Evolutionary conservation across 1,140 invertebrate species (phyloP).

Genomic region (Achroia grisella): DNA sequence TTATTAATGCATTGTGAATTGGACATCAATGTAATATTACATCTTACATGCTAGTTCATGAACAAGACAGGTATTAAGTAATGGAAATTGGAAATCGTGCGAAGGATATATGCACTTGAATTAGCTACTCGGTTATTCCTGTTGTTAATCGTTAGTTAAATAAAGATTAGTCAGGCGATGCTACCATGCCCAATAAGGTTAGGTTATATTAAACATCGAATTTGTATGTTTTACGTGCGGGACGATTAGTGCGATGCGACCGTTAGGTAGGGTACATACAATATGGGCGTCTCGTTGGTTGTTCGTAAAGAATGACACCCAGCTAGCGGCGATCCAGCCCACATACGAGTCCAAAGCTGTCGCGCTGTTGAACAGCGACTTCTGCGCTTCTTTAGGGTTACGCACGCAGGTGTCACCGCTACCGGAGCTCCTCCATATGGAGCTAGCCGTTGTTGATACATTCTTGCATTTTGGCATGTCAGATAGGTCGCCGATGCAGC

Average conservation of each 20-base stretch:
- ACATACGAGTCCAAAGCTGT: conserved; percentile 60
- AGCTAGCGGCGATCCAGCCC: conserved; percentile 56
- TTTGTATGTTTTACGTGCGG: conserved; percentile 9
- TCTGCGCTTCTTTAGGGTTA: conserved; percentile 38
- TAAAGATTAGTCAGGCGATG: too few species aligned
- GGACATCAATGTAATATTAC: too few species aligned
- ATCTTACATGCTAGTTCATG: too few species aligned
- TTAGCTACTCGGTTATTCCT: too few species aligned
- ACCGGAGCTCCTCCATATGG: conserved; percentile 10
- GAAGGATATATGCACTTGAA: too few species aligned
- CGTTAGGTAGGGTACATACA: conserved; percentile 41
- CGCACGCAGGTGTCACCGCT: conserved; percentile 34
- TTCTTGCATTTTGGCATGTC: conserved; percentile 43
- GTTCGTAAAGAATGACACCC: conserved; percentile 56
- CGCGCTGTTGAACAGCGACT: conserved; percentile 42
- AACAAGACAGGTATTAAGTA: conserved; percentile 5
- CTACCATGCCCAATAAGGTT: too few species aligned
- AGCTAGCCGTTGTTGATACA: conserved; percentile 9
- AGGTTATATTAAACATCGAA: too few species aligned
- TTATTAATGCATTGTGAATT: neutral
- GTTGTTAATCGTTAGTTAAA: too few species aligned
- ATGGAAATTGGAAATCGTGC: too few species aligned
- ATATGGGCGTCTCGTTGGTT: conserved; percentile 54
- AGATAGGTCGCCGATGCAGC: conserved; percentile 66
- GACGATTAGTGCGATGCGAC: neutral